These are phyloP conservation scores for Vulpes vulpes DNA, from an alignment of 2,113 vertebrate species.

Conservation along the genomic window DNA sequence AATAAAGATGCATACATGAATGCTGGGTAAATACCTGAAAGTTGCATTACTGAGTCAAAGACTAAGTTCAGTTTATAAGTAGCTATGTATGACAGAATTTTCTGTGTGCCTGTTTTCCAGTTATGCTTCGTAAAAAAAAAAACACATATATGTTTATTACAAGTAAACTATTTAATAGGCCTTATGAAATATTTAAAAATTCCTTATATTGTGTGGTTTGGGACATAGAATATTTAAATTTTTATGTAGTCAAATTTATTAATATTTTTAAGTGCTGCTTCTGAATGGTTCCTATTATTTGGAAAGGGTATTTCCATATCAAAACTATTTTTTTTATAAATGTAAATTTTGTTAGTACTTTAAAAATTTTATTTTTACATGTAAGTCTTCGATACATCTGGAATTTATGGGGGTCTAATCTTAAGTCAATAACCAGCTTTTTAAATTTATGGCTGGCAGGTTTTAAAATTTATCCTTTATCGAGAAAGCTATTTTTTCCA, in stretches of 20 bases:
- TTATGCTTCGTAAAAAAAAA: neutral
- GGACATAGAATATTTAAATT: neutral
- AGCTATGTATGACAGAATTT: neutral
- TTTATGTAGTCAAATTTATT: neutral
- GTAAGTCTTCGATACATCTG: constrained; percentile 16
- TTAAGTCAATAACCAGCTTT: neutral
- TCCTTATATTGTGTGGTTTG: neutral
- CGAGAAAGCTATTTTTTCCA: neutral
- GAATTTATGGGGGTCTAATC: neutral
- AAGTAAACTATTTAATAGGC: neutral
- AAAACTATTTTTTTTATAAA: neutral
- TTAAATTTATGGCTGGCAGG: neutral
- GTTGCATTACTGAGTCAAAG: constrained; percentile 1
- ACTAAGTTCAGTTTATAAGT: neutral
- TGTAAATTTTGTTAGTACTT: neutral
- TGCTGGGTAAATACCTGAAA: neutral
- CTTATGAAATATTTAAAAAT: neutral
- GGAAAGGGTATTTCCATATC: neutral
- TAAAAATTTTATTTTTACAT: constrained; percentile 46
- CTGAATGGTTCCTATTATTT: neutral
- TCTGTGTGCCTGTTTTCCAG: neutral
- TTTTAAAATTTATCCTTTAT: neutral
- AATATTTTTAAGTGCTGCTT: neutral
- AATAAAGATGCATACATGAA: neutral
- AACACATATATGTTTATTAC: neutral